Percentiles rank a stretch among this genome's conserved stretches.
phyloP scores from a whole-genome alignment of 2,888 invertebrate species.

The Cinara cedri region DNA sequence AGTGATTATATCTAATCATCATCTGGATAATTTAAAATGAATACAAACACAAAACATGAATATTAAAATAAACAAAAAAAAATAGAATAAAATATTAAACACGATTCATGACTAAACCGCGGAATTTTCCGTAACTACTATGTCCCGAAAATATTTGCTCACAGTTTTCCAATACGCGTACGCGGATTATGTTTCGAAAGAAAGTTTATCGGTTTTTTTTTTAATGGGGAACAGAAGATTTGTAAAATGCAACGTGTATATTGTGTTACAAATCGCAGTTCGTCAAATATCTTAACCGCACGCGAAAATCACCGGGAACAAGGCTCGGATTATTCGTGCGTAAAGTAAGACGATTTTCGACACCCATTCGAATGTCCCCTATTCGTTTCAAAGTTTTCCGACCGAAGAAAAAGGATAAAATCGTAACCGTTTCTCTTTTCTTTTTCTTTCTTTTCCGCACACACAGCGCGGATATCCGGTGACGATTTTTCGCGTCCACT shows the following conservation, averaged over 20 bases:
- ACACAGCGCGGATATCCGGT: constrained; percentile 37
- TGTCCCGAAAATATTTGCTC: neutral
- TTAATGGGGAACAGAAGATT: neutral
- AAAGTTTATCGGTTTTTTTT: neutral
- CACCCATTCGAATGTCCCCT: constrained; percentile 15
- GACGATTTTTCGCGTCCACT: constrained; percentile 41
- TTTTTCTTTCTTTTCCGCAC: constrained; percentile 4
- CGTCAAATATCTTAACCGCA: constrained; percentile 21
- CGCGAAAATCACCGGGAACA: constrained; percentile 4
- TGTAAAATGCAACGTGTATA: neutral
- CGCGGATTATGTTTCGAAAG: neutral
- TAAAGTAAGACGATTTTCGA: constrained; percentile 39
- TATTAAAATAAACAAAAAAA: too few relatives aligned
- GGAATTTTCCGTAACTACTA: too few relatives aligned
- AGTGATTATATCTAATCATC: too few relatives aligned
- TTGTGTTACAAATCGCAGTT: constrained; percentile 12
- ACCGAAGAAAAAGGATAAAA: constrained; percentile 44
- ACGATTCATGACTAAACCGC: too few relatives aligned
- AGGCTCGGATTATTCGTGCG: constrained; percentile 33
- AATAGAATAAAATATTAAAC: too few relatives aligned
- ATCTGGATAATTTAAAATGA: too few relatives aligned
- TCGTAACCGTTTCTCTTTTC: neutral
- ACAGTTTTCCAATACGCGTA: too few relatives aligned
- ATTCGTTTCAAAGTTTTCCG: constrained; percentile 47
- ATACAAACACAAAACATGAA: too few relatives aligned